phyloP scores from a whole-genome alignment of 2,797 vertebrate genomes.

The Cynodonichthys magdalenae region DNA sequence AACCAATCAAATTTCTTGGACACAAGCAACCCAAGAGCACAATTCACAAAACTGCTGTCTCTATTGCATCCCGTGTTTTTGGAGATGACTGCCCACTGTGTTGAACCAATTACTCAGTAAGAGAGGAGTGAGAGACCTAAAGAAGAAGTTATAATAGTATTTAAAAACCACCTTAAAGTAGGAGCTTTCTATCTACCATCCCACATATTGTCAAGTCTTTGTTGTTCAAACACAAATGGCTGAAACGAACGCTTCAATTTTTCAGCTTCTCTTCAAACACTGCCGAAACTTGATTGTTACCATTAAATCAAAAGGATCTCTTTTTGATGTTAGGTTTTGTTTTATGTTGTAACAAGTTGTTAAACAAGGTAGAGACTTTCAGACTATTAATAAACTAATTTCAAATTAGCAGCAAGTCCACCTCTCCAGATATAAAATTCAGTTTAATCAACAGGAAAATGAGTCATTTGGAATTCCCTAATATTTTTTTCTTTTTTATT shows the following conservation, averaged over 20 bases:
- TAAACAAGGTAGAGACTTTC: conserved; percentile 15
- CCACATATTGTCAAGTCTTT: not conserved
- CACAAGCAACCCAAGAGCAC: no score
- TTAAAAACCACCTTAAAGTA: no score
- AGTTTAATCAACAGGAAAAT: not conserved
- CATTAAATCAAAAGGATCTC: not conserved
- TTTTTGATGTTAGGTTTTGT: not conserved
- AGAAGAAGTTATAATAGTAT: no score
- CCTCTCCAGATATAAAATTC: not conserved
- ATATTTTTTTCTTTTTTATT: conserved; percentile 2
- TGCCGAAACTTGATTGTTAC: not conserved
- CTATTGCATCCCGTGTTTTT: no score
- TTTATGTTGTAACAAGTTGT: not conserved
- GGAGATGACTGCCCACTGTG: no score
- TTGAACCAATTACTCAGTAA: no score
- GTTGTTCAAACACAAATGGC: not conserved
- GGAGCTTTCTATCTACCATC: no score
- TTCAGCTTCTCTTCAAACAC: not conserved
- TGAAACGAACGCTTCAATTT: not conserved
- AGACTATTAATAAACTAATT: not conserved
- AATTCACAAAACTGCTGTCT: no score
- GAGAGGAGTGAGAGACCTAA: no score
- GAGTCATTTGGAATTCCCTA: not conserved
- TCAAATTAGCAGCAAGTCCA: not conserved
- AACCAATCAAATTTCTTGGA: no score